phyloP scores from a whole-genome alignment of 2,113 vertebrate genomes.

The Naja naja region DNA sequence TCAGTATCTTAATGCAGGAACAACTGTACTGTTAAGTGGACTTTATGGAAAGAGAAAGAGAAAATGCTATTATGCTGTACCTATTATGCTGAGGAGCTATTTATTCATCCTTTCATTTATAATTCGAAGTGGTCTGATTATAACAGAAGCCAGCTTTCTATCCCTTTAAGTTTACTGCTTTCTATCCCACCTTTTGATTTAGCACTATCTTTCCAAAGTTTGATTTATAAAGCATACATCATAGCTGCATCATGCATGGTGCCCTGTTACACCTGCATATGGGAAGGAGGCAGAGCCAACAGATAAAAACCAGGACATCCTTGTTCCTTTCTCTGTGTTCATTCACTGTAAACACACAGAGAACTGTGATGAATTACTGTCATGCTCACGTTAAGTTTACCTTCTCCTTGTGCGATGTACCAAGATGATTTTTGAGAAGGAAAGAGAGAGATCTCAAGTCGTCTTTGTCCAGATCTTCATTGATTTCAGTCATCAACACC shows the following conservation, averaged over 20 bases:
- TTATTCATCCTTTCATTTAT: not conserved
- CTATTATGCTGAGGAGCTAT: not conserved
- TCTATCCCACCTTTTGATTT: not conserved
- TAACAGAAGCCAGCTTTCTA: not conserved
- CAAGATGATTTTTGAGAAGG: conserved; percentile 66
- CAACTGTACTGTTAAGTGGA: not conserved
- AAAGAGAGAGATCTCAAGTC: conserved; percentile 82
- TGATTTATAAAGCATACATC: not conserved
- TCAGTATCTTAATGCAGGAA: not conserved
- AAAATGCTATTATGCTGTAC: not conserved
- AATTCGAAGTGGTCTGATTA: not conserved
- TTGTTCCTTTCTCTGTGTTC: not conserved
- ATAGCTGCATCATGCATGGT: too few relatives aligned
- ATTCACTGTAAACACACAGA: not conserved
- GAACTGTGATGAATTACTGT: not conserved
- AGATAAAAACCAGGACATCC: not conserved
- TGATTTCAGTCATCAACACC: conserved; percentile 82
- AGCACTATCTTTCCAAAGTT: not conserved
- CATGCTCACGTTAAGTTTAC: conserved; percentile 44
- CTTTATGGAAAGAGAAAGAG: not conserved
- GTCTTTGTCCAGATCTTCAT: conserved; percentile 74
- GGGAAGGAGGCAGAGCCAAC: not conserved
- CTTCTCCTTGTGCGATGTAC: conserved; percentile 65
- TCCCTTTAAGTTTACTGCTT: not conserved
- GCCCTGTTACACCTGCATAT: too few relatives aligned